Base-by-base conservation (phyloP, 2,888 invertebrate species). In the Endotricha flammealis region DNA sequence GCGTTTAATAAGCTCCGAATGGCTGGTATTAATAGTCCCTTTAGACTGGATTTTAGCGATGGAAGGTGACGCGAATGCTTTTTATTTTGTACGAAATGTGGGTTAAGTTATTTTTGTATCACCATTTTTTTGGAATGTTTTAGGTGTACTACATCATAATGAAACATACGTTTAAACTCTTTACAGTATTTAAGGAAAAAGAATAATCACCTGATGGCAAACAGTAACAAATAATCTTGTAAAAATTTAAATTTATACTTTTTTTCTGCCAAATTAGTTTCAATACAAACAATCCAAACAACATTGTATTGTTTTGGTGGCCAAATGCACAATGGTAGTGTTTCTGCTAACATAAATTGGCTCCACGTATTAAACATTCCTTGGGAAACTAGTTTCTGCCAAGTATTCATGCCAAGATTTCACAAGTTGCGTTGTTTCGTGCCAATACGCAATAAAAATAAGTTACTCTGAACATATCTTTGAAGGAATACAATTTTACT, bases 401-500 rank as follows among this genome's bases (percentile, higher is more conserved):
- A 64, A 60, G 57, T 57, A 53, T 48, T 49, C 47, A 53, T 69
- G 77, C 70, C 76, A 76, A 73, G 64, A 61, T 55, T 57, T 61
- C 48, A 48, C 47, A 48, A 52, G 50, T 54, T 46, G 44, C 43
- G 39, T 42, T 43, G 45, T 44, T 51, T 50, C 45, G 54, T 66
- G 69, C 69, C 70, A 72, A 64, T 60, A 53, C 44, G 50, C 52
- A 57, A 56, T 52, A 55, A 56, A 59, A 62, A 55, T 44, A 61
- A 56, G 40, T 39, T 41, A 30, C 12, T 16, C 22, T 41, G 38
- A 35, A 46, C 41, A 32, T 34, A 34, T 34, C 32, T 32, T 42
- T 46, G 36, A 44, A 17, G 16, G 29, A 48, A 44, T 45, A 46
- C 46, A 50, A n/a, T n/a, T n/a, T n/a, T n/a, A n/a, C n/a, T n/a